These are phyloP conservation scores for Unio pictorum DNA, from an alignment of 2,888 invertebrate species.

Conservation along the genomic window DNA sequence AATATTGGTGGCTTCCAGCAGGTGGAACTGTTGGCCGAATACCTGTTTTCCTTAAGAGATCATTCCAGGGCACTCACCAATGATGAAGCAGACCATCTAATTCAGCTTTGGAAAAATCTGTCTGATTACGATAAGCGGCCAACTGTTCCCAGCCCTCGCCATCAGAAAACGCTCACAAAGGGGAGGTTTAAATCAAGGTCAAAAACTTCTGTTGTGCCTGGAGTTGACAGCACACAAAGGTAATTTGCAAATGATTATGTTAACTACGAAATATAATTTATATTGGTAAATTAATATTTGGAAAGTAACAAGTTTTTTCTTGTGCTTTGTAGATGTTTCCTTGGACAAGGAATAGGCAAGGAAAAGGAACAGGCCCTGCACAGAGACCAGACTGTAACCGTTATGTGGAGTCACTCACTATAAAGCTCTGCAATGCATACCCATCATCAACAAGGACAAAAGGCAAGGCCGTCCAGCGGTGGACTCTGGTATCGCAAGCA, in stretches of 20 bases:
- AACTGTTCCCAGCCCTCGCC: conserved; percentile 6
- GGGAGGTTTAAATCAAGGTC: conserved; percentile 2
- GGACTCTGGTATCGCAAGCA: conserved; percentile 5
- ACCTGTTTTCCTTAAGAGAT: no score
- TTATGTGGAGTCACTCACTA: conserved; percentile 11
- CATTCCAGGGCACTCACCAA: conserved; percentile 3
- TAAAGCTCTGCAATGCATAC: conserved; percentile 9
- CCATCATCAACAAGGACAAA: conserved; percentile 11
- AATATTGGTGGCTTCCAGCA: conserved; percentile 8
- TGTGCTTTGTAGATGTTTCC: conserved; percentile 10
- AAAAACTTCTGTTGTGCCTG: conserved; percentile 10
- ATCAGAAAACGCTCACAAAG: background rate
- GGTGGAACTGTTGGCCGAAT: conserved; percentile 9
- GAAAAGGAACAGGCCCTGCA: no score
- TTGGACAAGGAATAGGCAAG: no score
- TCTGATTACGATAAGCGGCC: conserved; percentile 10
- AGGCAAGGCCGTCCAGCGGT: conserved; percentile 9
- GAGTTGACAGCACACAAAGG: conserved; percentile 17
- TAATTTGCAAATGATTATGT: background rate
- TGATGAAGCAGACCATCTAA: conserved; percentile 9
- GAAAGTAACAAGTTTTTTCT: background rate
- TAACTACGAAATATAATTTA: background rate
- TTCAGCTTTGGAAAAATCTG: conserved; percentile 14
- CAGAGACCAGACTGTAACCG: conserved; percentile 20
- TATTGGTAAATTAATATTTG: background rate